Evolutionary conservation across 2,888 invertebrate genomes (phyloP).

Genomic region (Apantesis nais): DNA sequence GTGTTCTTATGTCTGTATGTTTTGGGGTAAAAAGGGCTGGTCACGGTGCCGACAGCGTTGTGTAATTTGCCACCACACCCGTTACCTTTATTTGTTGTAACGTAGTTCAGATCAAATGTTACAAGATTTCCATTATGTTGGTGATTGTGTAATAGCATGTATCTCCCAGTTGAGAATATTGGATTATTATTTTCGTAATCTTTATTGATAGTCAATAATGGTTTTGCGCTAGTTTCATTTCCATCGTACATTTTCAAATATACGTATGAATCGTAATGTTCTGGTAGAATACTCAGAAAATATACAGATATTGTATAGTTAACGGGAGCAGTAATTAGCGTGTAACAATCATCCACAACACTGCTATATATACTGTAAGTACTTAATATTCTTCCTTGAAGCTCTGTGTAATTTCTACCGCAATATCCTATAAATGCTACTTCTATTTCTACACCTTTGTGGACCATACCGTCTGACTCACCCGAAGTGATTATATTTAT

Average conservation of each 20-base stretch:
- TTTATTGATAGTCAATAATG: conserved; percentile 50
- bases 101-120: conserved; percentile 66
- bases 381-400: conserved; percentile 88
- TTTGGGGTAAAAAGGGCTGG: conserved; percentile 76
- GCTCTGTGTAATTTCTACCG: conserved; percentile 88
- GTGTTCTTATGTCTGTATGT: conserved; percentile 61
- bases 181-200: conserved; percentile 53
- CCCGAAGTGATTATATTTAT: conserved; percentile 66
- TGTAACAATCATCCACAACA: conserved; percentile 82
- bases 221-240: conserved; percentile 53
- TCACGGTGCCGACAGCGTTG: conserved; percentile 64
- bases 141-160: conserved; percentile 84
- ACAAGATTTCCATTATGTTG: conserved; percentile 52
- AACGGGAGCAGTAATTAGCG: conserved; percentile 87
- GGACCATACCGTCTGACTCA: conserved; percentile 52
- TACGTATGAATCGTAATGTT: conserved; percentile 57
- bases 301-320: conserved; percentile 90
- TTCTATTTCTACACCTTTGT: conserved; percentile 89
- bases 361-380: conserved; percentile 32
- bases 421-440: conserved; percentile 83
- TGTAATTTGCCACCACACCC: conserved; percentile 75
- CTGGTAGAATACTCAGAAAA: conserved; percentile 56
- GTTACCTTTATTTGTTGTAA: conserved; percentile 68
- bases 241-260: conserved; percentile 78
- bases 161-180: conserved; percentile 89